phyloP scores from a whole-genome alignment of 2,113 vertebrate species.

The Ctenodactylus gundi region DNA sequence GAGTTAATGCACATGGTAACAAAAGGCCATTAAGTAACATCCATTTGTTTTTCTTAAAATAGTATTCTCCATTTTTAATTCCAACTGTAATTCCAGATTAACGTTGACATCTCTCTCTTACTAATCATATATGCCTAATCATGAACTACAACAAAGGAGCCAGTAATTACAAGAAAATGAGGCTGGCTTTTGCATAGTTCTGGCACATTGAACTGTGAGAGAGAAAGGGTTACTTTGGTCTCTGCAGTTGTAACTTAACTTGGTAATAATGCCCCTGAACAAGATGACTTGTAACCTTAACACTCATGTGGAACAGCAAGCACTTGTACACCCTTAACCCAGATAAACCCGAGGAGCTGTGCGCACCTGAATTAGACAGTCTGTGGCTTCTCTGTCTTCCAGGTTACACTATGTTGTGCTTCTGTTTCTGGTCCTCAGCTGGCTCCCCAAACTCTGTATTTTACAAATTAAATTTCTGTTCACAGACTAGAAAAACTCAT shows the following conservation, averaged over 20 bases:
- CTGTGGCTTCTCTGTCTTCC: background rate
- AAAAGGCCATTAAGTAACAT: slow-evolving; percentile 48
- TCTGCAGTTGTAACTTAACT: background rate
- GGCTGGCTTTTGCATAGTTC: background rate
- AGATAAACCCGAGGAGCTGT: background rate
- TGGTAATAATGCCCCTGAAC: background rate
- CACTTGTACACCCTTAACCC: background rate
- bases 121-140: slow-evolving; percentile 10
- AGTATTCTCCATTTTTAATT: slow-evolving; percentile 34
- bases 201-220: background rate
- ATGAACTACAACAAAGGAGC: background rate
- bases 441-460: background rate
- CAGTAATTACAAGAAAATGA: background rate
- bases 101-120: slow-evolving; percentile 29
- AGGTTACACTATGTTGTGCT: background rate
- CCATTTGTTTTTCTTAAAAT: slow-evolving; percentile 23
- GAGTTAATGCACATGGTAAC: slow-evolving; percentile 53
- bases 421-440: background rate
- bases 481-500: background rate
- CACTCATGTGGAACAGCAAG: background rate
- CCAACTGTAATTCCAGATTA: slow-evolving; percentile 14
- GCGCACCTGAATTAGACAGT: background rate
- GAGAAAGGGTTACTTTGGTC: background rate
- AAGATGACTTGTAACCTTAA: background rate
- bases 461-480: background rate